Evolutionary conservation across 2,888 invertebrate genomes (phyloP).

Genomic region (Drosophila multiciliata): DNA sequence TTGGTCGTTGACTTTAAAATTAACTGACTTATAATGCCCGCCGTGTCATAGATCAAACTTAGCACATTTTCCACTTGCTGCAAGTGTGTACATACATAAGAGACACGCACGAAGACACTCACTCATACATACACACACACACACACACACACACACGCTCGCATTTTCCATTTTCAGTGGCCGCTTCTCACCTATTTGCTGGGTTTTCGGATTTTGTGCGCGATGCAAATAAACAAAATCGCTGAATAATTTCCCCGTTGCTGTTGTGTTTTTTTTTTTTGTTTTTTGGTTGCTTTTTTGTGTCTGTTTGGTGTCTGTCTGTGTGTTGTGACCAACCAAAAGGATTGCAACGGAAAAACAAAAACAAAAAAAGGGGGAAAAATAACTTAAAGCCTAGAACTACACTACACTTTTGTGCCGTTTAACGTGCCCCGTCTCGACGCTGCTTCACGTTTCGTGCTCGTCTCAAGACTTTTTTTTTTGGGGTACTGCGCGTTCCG

Average conservation of each 20-base stretch:
- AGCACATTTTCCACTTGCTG: slow-evolving; percentile 34
- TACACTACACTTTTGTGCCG: slow-evolving; percentile 70
- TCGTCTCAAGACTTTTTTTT: slow-evolving; percentile 29
- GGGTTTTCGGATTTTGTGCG: slow-evolving; percentile 56
- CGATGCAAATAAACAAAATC: slow-evolving; percentile 69
- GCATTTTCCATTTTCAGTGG: slow-evolving; percentile 24
- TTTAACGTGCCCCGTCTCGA: slow-evolving; percentile 60
- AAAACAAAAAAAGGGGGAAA: slow-evolving; percentile 22
- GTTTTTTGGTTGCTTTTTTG: background rate
- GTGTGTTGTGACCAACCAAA: slow-evolving; percentile 19
- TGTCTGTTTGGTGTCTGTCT: background rate
- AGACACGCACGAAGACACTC: slow-evolving; percentile 19
- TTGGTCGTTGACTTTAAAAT: slow-evolving; percentile 64
- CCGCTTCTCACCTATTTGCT: slow-evolving; percentile 68
- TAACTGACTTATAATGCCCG: slow-evolving; percentile 36
- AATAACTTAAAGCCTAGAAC: slow-evolving; percentile 57
- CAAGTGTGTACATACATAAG: slow-evolving; percentile 23
- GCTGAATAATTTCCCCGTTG: slow-evolving; percentile 14
- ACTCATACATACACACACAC: slow-evolving; percentile 15
- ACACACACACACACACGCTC: slow-evolving; percentile 12
- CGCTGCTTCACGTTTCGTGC: slow-evolving; percentile 47
- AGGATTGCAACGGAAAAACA: slow-evolving; percentile 35
- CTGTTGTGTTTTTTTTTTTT: background rate
- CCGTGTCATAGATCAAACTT: slow-evolving; percentile 44
- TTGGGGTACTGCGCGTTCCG: slow-evolving; percentile 59